Evolutionary conservation across 1,140 invertebrate species (phyloP).

Genomic region (Melipona quadrifasciata): DNA sequence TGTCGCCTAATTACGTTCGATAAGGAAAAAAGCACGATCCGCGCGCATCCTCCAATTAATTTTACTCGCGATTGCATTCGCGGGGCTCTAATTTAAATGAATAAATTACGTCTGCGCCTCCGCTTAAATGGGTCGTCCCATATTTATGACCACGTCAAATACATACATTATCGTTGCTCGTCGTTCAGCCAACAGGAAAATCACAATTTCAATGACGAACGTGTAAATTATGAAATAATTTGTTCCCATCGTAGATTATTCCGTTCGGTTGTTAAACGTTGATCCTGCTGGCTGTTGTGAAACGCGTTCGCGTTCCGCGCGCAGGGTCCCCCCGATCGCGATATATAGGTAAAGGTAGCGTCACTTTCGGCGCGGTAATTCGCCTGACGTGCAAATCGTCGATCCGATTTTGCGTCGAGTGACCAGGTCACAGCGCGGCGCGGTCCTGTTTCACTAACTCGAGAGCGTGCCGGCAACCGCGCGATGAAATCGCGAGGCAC

Average conservation of each 20-base stretch:
- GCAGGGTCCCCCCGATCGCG: background rate
- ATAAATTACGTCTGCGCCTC: constrained; percentile 64
- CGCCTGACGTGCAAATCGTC: constrained; percentile 7
- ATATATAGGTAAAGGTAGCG: background rate
- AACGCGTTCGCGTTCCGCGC: too few relatives aligned
- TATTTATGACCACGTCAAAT: constrained; percentile 61
- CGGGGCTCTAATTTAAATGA: constrained; percentile 65
- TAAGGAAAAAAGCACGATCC: constrained; percentile 8
- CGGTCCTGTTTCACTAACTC: constrained; percentile 3
- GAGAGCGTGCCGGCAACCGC: constrained; percentile 11
- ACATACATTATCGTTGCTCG: constrained; percentile 60
- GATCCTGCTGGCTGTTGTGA: background rate
- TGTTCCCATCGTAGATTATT: constrained; percentile 46
- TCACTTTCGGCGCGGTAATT: background rate
- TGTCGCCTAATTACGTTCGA: constrained; percentile 17
- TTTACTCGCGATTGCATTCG: constrained; percentile 48
- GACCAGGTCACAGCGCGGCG: background rate
- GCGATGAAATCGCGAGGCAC: constrained; percentile 34
- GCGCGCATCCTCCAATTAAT: constrained; percentile 61
- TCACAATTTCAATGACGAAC: constrained; percentile 63
- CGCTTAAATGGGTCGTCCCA: constrained; percentile 61
- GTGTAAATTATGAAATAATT: constrained; percentile 67
- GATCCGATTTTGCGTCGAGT: background rate
- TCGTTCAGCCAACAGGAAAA: constrained; percentile 51
- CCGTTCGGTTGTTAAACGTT: constrained; percentile 14